These are phyloP conservation scores for Catharus bicknelli DNA, from an alignment of 2,113 vertebrate genomes.

Conservation along the genomic window DNA sequence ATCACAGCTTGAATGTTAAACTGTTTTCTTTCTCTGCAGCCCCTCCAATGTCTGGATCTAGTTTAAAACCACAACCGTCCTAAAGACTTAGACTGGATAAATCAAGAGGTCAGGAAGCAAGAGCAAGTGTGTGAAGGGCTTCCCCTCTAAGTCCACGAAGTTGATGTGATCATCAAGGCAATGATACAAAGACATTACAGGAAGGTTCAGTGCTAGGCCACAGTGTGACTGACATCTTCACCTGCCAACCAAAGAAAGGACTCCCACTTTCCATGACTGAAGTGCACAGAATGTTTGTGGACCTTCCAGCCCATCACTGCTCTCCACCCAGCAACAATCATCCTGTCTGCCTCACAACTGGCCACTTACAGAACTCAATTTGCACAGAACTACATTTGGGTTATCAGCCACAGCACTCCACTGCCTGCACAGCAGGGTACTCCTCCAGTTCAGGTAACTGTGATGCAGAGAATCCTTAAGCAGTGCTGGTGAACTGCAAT, in stretches of 20 bases:
- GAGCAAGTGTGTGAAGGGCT: neutral
- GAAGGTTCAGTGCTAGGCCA: neutral
- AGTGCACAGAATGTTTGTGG: neutral
- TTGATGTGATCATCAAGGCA: neutral
- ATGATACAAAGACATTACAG: neutral
- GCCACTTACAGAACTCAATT: neutral
- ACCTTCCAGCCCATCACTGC: neutral
- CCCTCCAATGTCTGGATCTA: neutral
- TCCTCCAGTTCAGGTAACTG: neutral
- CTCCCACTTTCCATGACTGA: neutral
- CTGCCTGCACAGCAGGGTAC: neutral
- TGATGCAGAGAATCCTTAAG: neutral
- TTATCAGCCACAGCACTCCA: neutral
- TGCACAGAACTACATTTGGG: neutral
- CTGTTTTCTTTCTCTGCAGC: neutral
- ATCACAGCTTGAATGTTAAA: neutral
- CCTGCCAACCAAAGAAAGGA: neutral
- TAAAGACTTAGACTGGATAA: neutral
- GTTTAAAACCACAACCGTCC: neutral
- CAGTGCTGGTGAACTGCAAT: neutral
- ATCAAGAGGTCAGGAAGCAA: neutral
- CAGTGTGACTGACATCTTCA: neutral
- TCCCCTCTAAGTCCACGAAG: fast-evolving
- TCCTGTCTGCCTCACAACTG: neutral
- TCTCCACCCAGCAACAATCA: neutral